phyloP scores from a whole-genome alignment of 1,140 invertebrate genomes.

The Drosophila ohnishii region DNA sequence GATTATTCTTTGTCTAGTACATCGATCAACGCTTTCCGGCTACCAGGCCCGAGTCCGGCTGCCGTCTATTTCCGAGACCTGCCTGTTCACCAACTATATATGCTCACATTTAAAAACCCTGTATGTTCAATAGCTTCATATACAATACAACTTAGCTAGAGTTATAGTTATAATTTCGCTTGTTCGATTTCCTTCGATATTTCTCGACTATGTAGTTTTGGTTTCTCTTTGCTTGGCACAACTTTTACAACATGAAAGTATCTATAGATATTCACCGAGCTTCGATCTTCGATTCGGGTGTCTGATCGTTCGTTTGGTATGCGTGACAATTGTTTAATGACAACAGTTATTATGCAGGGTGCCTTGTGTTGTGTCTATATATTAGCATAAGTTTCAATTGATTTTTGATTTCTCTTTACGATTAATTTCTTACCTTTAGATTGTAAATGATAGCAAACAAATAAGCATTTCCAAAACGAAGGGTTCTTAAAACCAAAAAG shows the following conservation, averaged over 20 bases:
- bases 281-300: slow-evolving; percentile 1
- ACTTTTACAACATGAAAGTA: slow-evolving; percentile 76
- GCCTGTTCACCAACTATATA: slow-evolving; percentile 54
- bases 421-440: slow-evolving; percentile 67
- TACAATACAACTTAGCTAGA: slow-evolving; percentile 65
- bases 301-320: slow-evolving; percentile 17
- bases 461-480: slow-evolving; percentile 48
- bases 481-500: slow-evolving; percentile 32
- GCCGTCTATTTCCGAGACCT: slow-evolving; percentile 6
- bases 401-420: slow-evolving; percentile 41
- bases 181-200: slow-evolving; percentile 33
- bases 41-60: slow-evolving; percentile 42
- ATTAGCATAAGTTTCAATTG: slow-evolving; percentile 46
- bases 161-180: slow-evolving; percentile 48
- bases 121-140: slow-evolving; percentile 77
- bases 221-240: slow-evolving; percentile 68
- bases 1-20: slow-evolving; percentile 37
- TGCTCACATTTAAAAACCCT: slow-evolving; percentile 81
- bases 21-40: slow-evolving; percentile 56
- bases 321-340: slow-evolving; percentile 41
- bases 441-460: slow-evolving; percentile 57
- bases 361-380: slow-evolving; percentile 52
- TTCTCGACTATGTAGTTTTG: slow-evolving; percentile 39
- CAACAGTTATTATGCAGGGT: slow-evolving; percentile 57
- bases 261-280: slow-evolving; percentile 42